Base-by-base conservation (phyloP, 2,113 vertebrate genomes). In the Gorsachius goisagi region DNA sequence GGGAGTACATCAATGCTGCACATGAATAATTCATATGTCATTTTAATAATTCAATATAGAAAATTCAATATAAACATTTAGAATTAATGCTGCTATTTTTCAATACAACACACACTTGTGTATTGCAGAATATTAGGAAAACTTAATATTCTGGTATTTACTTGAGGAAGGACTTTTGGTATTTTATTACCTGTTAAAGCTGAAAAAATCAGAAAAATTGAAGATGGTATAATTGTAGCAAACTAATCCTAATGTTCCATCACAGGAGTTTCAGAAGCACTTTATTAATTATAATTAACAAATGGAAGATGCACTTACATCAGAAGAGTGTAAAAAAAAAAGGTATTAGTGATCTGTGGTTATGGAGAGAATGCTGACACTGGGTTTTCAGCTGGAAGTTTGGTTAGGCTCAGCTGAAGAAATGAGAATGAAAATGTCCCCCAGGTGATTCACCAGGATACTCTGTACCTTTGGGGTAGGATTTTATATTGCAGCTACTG, bases 41-140 rank as follows among this genome's bases (percentile, higher is more conserved):
- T 94, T 97, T 97, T 95, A 97, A 98, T 93, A 96, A 94, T 96
- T 96, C 78, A 87, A 84, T 79, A 88, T 45, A 93, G 68, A 73
- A 67, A 93, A 90, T 88, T 30, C 35, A 94, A 27, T 89, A 93
- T 79, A 94, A 97, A 87, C n/a, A 83, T 84, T 95, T 95, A 85
- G 90, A 97, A 90, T 91, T 79, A 95, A 91, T 96, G 63, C 23
- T 5, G 18, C 33, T 93, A 56, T 59, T 94, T 91, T 94, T 94
- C 58, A 94, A 23, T 73, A 35, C 33, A 96, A 69, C 21, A 90
- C 63, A 85, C 41, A 76, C 15, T 76, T 76, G 59, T 50, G 52
- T 89, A 79, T 91, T 83, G 59, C 26, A 63, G 72, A 91, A 56
- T 92, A 67, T 94, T 82, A 75, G 66, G 59, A 92, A 94, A 95